Percentiles rank a stretch among this genome's conserved stretches.
phyloP scores from a whole-genome alignment of 2,113 vertebrate species.

The Silurus asotus region DNA sequence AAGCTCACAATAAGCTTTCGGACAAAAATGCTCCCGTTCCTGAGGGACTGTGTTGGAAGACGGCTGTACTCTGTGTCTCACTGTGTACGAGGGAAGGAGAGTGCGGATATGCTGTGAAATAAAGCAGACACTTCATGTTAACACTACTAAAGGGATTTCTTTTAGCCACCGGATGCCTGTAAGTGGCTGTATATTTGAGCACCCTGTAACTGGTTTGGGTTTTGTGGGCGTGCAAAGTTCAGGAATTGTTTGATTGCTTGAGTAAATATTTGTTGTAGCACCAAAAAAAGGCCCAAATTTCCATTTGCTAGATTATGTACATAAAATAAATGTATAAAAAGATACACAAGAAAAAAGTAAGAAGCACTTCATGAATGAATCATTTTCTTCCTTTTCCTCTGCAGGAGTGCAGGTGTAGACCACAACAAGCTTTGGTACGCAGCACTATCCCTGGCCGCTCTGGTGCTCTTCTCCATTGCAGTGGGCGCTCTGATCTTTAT shows the following conservation, averaged over 20 bases:
- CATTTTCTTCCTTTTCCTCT: conserved; percentile 32
- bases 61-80: neutral
- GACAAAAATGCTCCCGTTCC: neutral
- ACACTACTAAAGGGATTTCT: neutral
- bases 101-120: neutral
- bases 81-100: neutral
- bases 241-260: neutral
- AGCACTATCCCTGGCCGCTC: conserved; percentile 83
- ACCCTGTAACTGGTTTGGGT: neutral
- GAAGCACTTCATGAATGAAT: neutral
- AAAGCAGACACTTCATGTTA: neutral
- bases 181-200: neutral
- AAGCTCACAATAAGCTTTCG: conserved; percentile 9
- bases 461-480: conserved; percentile 83
- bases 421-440: conserved; percentile 89
- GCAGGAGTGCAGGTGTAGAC: conserved; percentile 85
- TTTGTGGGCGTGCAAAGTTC: neutral
- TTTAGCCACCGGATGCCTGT: neutral
- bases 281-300: neutral
- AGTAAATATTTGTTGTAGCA: neutral
- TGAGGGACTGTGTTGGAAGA: neutral
- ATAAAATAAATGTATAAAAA: conserved; percentile 1
- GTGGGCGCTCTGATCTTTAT: conserved; percentile 84
- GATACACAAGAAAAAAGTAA: neutral
- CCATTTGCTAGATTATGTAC: neutral